A percentile compares a stretch with the other conserved stretches of the same genome.
Conservation (phyloP, 2,888 invertebrate species). For the Euclidia mi region DNA sequence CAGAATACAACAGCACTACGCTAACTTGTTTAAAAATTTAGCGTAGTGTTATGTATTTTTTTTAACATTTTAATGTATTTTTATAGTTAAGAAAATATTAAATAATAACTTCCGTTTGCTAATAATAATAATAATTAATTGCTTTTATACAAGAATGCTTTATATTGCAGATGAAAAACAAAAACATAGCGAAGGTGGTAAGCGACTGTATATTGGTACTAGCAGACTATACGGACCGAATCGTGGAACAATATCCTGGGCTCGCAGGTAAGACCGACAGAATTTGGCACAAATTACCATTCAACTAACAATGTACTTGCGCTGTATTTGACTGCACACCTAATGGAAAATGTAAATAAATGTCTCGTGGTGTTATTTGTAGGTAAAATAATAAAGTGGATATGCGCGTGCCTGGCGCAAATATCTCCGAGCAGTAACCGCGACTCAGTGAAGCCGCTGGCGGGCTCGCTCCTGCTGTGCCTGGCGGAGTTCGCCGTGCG, state of each 20-base stretch:
- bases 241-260: slow-evolving; percentile 93
- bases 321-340: no score
- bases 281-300: no score
- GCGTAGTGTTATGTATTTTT: no score
- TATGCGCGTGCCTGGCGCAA: slow-evolving; percentile 87
- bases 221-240: slow-evolving; percentile 94
- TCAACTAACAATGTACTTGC: background rate
- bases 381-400: slow-evolving; percentile 90
- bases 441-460: slow-evolving; percentile 91
- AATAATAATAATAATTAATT: background rate
- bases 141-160: slow-evolving; percentile 9
- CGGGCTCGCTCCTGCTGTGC: slow-evolving; percentile 95
- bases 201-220: slow-evolving; percentile 94
- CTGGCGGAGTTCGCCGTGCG: slow-evolving; percentile 98
- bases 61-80: no score
- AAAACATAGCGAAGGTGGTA: slow-evolving; percentile 95
- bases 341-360: no score
- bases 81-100: no score
- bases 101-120: no score
- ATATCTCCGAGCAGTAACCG: slow-evolving; percentile 88
- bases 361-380: slow-evolving; percentile 27
- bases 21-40: no score
- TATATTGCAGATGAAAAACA: slow-evolving; percentile 93
- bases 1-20: no score
- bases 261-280: slow-evolving; percentile 89